A percentile compares a stretch with the other conserved stretches of the same genome.
phyloP scores from a whole-genome alignment of 2,113 vertebrate species.

The Raphicerus campestris region DNA sequence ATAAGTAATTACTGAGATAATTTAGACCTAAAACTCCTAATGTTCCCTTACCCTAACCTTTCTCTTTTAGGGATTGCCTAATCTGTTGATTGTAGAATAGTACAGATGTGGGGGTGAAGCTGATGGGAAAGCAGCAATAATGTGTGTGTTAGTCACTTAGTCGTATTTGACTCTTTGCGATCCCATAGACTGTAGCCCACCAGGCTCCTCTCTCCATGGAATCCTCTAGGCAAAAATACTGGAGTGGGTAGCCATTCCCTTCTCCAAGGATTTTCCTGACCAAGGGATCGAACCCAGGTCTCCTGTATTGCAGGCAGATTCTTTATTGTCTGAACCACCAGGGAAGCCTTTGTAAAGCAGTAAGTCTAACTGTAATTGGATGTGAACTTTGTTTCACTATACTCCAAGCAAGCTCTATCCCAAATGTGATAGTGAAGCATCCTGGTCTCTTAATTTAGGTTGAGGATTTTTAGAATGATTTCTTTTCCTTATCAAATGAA shows the following conservation, averaged over 20 bases:
- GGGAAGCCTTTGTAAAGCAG: neutral
- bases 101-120: neutral
- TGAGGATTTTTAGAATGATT: slow-evolving; percentile 11
- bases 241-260: neutral
- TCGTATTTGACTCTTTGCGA: neutral
- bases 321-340: neutral
- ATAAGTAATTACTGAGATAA: neutral
- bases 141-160: neutral
- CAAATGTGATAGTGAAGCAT: neutral
- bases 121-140: neutral
- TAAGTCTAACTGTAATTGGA: neutral
- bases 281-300: neutral
- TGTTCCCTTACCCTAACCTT: neutral
- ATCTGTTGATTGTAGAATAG: neutral
- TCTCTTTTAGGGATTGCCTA: neutral
- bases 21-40: neutral
- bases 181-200: neutral
- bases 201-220: neutral
- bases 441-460: neutral
- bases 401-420: neutral
- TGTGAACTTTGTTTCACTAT: neutral
- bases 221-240: neutral
- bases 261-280: neutral
- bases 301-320: neutral
- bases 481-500: neutral